Conservation (phyloP, 2,113 vertebrate species). For the Dasypus novemcinctus region DNA sequence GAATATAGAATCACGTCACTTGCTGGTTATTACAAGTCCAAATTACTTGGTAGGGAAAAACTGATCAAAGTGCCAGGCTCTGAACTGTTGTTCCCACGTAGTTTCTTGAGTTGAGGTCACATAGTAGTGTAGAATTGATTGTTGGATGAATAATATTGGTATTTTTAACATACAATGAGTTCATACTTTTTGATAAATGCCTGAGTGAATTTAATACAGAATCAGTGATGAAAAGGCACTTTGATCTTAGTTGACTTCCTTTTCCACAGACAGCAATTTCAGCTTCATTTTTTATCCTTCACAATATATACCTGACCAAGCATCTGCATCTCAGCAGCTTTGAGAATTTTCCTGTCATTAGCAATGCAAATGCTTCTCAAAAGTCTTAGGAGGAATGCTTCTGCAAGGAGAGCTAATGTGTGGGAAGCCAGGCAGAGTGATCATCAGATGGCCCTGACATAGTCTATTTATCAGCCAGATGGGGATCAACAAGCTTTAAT, state of each 20-base stretch:
- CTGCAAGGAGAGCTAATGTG: background rate
- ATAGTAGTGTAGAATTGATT: background rate
- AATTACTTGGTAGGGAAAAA: background rate
- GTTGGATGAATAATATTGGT: background rate
- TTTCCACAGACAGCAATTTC: background rate
- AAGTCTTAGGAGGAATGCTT: background rate
- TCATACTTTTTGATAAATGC: background rate
- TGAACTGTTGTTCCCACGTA: background rate
- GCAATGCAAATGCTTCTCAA: conserved; percentile 31
- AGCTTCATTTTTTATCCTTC: background rate
- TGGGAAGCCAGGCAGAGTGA: background rate
- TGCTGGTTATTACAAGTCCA: background rate
- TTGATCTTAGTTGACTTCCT: background rate
- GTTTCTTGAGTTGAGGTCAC: background rate
- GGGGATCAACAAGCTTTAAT: conserved; percentile 2
- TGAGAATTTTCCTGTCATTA: background rate
- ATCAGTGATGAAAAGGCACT: background rate
- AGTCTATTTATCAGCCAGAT: conserved; percentile 36
- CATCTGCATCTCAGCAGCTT: background rate
- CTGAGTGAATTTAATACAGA: background rate
- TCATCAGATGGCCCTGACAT: background rate
- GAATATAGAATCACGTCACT: background rate
- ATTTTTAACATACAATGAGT: background rate
- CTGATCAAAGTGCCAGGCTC: background rate
- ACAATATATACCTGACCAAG: background rate